A percentile compares a stretch with the other conserved stretches of the same genome.
These are phyloP conservation scores for Microcebus murinus DNA, from an alignment of 2,113 vertebrate genomes.

Conservation along the genomic window DNA sequence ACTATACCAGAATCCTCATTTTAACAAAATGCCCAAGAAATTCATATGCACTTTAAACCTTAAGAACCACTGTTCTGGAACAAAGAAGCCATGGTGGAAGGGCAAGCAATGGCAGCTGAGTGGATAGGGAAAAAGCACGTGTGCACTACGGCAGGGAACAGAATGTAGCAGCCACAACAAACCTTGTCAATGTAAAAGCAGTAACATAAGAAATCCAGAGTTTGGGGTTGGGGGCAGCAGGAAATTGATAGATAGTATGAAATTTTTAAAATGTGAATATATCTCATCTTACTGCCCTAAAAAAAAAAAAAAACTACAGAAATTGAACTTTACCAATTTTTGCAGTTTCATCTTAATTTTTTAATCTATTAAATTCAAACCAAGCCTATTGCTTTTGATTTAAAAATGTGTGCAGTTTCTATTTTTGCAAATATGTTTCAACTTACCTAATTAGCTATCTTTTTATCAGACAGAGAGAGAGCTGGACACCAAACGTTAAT, in stretches of 20 bases:
- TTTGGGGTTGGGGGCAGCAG: accelerated
- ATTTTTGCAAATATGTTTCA: conserved; percentile 68
- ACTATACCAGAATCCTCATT: not conserved
- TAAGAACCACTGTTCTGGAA: not conserved
- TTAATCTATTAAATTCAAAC: conserved; percentile 68
- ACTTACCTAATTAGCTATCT: conserved; percentile 70
- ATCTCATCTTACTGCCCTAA: not conserved
- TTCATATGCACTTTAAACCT: not conserved
- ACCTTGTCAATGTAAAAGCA: not conserved
- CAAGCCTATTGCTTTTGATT: conserved; percentile 62
- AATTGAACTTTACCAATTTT: conserved; percentile 47
- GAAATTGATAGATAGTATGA: not conserved
- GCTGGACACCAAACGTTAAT: conserved; percentile 45
- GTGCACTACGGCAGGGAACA: accelerated
- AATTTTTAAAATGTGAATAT: not conserved
- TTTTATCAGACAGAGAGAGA: not conserved
- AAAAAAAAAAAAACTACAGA: conserved; percentile 14
- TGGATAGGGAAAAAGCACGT: no score
- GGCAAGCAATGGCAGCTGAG: not conserved
- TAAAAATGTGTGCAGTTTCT: conserved; percentile 66
- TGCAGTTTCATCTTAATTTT: conserved; percentile 47
- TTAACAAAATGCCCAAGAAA: not conserved
- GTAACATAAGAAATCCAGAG: not conserved
- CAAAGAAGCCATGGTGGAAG: not conserved
- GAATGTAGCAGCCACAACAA: not conserved